Evolutionary conservation across 2,888 invertebrate species (phyloP).

Genomic region (Belgica antarctica): DNA sequence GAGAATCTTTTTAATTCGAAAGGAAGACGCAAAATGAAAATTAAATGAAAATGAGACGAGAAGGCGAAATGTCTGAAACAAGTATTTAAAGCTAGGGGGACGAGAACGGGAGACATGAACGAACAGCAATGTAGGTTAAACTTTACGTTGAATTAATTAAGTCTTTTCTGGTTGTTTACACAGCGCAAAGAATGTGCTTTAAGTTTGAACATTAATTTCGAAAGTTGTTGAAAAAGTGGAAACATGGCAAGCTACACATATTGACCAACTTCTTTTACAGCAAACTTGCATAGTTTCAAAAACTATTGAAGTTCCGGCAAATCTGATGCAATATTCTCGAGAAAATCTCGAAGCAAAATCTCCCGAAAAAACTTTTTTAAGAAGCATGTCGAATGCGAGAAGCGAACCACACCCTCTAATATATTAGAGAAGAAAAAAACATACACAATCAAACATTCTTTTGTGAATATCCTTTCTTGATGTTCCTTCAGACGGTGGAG

Average conservation of each 20-base stretch:
- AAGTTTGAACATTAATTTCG: too few relatives aligned
- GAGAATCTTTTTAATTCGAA: conserved; percentile 30
- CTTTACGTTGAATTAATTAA: not conserved
- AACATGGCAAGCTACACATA: not conserved
- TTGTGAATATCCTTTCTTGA: conserved; percentile 24
- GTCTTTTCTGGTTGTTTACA: too few relatives aligned
- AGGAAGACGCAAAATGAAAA: conserved; percentile 14
- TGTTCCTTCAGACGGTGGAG: not conserved
- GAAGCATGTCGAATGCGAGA: not conserved
- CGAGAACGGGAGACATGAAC: not conserved
- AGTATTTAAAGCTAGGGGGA: too few relatives aligned
- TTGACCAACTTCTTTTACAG: not conserved
- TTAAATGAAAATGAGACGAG: conserved; percentile 6
- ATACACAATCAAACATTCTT: conserved; percentile 28
- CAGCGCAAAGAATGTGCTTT: too few relatives aligned
- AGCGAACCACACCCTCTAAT: conserved; percentile 13
- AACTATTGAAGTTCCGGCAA: too few relatives aligned
- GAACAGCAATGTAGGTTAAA: not conserved
- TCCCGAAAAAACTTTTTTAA: not conserved
- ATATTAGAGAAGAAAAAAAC: conserved; percentile 28
- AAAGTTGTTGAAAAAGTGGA: too few relatives aligned
- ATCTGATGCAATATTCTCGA: not conserved
- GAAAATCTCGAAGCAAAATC: not conserved
- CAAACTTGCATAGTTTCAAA: too few relatives aligned
- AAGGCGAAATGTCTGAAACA: not conserved